These are phyloP conservation scores for Neogobius melanostomus DNA, from an alignment of 2,113 vertebrate genomes.

Conservation along the genomic window DNA sequence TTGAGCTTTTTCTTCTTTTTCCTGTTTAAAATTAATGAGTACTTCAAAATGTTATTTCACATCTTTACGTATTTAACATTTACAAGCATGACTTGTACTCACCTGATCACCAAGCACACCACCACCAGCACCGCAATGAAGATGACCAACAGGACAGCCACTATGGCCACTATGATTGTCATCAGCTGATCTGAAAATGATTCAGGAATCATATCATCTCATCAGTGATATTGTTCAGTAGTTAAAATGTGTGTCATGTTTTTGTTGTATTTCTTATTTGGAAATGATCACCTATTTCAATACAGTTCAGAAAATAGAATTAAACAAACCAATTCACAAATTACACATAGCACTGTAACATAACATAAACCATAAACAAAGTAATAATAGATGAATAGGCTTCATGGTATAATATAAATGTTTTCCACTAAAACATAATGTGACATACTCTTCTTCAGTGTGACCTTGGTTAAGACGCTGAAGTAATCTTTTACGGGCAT, in stretches of 20 bases:
- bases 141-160: conserved; percentile 66
- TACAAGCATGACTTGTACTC: conserved; percentile 60
- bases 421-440: background rate
- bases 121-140: conserved; percentile 64
- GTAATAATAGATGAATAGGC: no score
- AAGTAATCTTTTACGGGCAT: conserved; percentile 70
- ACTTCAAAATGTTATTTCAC: background rate
- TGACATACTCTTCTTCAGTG: conserved; percentile 54
- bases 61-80: background rate
- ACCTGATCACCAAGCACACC: conserved; percentile 82
- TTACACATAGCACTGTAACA: no score
- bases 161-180: conserved; percentile 69
- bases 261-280: no score
- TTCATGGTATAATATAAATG: background rate
- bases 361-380: no score
- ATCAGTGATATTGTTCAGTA: no score
- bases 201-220: no score
- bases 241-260: no score
- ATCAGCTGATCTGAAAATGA: conserved; percentile 71
- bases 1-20: conserved; percentile 68
- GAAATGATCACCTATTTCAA: no score
- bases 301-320: no score
- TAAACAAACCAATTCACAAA: no score
- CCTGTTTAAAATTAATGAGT: conserved; percentile 58
- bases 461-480: conserved; percentile 77